phyloP scores from a whole-genome alignment of 2,888 invertebrate species.

The Noctuana brunneofusca region DNA sequence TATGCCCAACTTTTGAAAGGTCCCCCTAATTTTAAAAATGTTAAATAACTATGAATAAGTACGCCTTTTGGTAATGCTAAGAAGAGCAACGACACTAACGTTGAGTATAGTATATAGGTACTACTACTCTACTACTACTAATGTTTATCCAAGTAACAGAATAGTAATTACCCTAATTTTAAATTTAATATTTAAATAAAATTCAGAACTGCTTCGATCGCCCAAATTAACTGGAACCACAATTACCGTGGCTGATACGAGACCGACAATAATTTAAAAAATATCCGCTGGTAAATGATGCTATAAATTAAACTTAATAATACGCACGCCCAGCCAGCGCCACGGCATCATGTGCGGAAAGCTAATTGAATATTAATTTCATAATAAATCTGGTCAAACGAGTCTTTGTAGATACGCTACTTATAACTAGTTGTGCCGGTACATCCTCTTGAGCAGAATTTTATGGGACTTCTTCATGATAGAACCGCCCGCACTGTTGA shows the following conservation, averaged over 20 bases:
- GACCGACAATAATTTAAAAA: constrained; percentile 77
- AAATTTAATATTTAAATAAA: constrained; percentile 10
- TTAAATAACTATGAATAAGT: no score
- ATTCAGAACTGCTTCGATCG: constrained; percentile 40
- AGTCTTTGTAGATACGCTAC: constrained; percentile 51
- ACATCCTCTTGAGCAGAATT: not conserved
- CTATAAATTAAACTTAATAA: constrained; percentile 81
- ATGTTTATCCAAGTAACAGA: no score
- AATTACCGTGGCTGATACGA: constrained; percentile 57
- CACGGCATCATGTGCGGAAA: constrained; percentile 80
- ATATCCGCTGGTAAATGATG: constrained; percentile 78
- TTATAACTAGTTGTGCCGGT: constrained; percentile 10
- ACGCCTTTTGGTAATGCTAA: no score
- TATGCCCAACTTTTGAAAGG: no score
- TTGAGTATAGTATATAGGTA: no score
- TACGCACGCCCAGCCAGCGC: constrained; percentile 71
- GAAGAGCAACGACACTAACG: no score
- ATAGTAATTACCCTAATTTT: not conserved
- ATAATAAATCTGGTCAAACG: constrained; percentile 77
- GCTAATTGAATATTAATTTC: constrained; percentile 83
- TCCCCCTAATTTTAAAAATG: no score
- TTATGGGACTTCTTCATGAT: constrained; percentile 2
- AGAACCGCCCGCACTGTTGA: not conserved
- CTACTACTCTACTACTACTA: no score
- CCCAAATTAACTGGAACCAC: constrained; percentile 60